A percentile compares a stretch with the other conserved stretches of the same genome.
Conservation (phyloP, 2,113 vertebrate genomes). For the Pogonocichla stellata region DNA sequence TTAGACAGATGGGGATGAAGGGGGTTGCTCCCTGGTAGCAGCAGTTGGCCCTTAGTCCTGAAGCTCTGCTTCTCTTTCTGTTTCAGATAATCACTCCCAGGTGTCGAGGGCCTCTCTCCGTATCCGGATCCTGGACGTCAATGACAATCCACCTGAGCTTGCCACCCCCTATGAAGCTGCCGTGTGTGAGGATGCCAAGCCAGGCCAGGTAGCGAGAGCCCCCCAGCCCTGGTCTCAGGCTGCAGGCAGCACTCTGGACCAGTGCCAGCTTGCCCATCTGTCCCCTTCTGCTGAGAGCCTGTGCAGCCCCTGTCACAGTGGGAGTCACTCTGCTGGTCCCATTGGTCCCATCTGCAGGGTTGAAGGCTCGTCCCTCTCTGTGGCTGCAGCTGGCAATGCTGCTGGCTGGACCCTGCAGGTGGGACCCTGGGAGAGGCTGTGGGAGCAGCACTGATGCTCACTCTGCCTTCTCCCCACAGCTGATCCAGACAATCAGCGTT, state of each 20-base stretch:
- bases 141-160: constrained; percentile 94
- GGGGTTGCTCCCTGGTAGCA: neutral
- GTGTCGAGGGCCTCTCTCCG: constrained; percentile 83
- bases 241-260: neutral
- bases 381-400: rapidly evolving
- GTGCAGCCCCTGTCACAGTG: neutral
- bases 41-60: neutral
- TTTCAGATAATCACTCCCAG: constrained; percentile 89
- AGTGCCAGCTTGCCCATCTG: neutral
- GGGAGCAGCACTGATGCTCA: neutral
- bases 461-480: constrained; percentile 68
- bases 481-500: constrained; percentile 97
- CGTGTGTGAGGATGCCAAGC: constrained; percentile 93
- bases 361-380: neutral
- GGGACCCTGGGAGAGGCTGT: neutral
- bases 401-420: neutral
- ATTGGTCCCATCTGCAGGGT: rapidly evolving
- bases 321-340: neutral
- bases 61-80: neutral
- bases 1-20: neutral
- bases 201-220: constrained; percentile 85
- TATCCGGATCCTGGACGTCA: constrained; percentile 96
- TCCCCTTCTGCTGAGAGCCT: neutral
- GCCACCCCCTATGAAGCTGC: constrained; percentile 91
- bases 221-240: neutral